Conservation (phyloP, 2,113 vertebrate genomes). For the Parotia lawesii region DNA sequence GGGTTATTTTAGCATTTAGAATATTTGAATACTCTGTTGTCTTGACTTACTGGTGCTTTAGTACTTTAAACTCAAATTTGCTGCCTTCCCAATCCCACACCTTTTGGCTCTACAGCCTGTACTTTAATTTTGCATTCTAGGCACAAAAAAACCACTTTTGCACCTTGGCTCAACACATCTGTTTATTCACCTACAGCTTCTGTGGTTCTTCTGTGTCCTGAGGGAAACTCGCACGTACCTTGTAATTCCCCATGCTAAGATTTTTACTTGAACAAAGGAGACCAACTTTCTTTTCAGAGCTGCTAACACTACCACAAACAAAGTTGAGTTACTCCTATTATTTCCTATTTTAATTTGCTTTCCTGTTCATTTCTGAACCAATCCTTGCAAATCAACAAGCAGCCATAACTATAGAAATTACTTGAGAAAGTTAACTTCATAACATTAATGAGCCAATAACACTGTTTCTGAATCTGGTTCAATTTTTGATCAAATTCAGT, state of each 20-base stretch:
- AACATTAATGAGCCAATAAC: neutral
- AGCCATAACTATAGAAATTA: neutral
- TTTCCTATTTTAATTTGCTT: neutral
- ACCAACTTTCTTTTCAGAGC: neutral
- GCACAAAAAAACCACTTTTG: neutral
- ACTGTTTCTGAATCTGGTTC: neutral
- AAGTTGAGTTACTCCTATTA: neutral
- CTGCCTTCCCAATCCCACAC: neutral
- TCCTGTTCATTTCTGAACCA: neutral
- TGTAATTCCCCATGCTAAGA: neutral
- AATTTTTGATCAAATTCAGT: neutral
- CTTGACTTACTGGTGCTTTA: neutral
- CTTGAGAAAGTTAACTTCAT: neutral
- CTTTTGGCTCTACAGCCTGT: neutral
- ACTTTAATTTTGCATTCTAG: neutral
- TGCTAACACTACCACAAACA: neutral
- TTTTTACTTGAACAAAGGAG: neutral
- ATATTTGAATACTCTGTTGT: neutral
- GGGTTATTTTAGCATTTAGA: neutral
- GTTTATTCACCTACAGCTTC: neutral
- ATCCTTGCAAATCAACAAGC: neutral
- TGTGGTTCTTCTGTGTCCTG: neutral
- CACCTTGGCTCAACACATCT: neutral
- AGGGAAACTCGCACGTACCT: neutral
- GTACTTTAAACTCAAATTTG: neutral